Evolutionary conservation across 2,113 vertebrate species (phyloP).

Genomic region (Pluvianellus socialis): DNA sequence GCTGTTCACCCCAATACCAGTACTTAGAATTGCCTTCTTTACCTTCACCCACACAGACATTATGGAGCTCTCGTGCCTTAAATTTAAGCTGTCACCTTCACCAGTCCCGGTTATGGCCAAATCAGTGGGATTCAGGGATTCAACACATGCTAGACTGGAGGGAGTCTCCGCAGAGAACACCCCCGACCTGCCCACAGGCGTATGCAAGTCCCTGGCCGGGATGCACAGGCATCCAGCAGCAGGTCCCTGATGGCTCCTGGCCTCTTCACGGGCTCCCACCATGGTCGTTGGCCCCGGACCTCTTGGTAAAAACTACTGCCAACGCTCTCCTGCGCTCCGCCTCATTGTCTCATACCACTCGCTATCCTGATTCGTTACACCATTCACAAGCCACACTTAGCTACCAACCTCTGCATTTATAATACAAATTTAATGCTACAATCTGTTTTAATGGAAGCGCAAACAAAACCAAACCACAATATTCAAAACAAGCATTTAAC

Average conservation of each 20-base stretch:
- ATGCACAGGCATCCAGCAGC: too few relatives aligned
- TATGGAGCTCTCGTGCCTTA: background rate
- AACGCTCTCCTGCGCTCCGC: background rate
- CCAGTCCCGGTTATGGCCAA: background rate
- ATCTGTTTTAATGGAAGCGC: background rate
- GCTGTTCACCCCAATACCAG: background rate
- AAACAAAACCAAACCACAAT: background rate
- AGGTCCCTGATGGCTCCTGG: background rate
- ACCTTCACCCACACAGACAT: background rate
- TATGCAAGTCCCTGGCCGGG: background rate
- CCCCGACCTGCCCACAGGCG: too few relatives aligned
- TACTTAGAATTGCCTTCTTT: background rate
- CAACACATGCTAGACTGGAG: accelerated
- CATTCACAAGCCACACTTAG: background rate
- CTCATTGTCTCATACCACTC: background rate
- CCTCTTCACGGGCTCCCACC: background rate
- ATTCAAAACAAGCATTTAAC: background rate
- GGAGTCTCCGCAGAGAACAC: accelerated
- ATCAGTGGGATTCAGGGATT: background rate
- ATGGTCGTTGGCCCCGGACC: accelerated
- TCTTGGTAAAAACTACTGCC: background rate
- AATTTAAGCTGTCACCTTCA: background rate
- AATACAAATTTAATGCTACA: background rate
- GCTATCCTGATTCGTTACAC: background rate
- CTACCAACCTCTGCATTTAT: background rate